These are phyloP conservation scores for Zaprionus vittiger DNA, from an alignment of 1,140 invertebrate genomes.

Conservation along the genomic window DNA sequence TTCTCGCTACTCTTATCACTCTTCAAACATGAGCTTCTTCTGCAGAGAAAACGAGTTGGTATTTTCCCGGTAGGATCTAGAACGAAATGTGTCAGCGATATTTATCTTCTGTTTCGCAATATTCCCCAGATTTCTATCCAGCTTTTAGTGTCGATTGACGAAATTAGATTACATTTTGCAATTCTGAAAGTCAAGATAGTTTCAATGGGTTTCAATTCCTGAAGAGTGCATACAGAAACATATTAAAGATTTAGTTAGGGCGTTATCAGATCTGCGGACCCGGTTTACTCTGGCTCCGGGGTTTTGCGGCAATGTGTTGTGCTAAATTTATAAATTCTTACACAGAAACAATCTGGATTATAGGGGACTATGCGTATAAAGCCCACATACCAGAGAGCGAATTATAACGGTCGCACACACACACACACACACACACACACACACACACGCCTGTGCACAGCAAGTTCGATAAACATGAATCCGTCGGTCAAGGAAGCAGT, in stretches of 20 bases:
- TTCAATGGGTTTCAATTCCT: neutral
- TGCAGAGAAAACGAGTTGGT: neutral
- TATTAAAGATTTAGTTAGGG: neutral
- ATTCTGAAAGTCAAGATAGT: neutral
- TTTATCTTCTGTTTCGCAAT: too few relatives aligned
- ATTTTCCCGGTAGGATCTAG: neutral
- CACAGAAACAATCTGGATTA: slow-evolving; percentile 3
- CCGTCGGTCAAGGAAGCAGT: slow-evolving; percentile 23
- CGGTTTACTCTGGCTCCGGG: neutral
- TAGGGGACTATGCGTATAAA: slow-evolving; percentile 18
- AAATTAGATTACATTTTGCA: neutral
- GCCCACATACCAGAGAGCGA: slow-evolving; percentile 16
- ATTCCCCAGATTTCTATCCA: too few relatives aligned
- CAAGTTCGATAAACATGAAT: slow-evolving; percentile 18
- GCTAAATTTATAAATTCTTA: slow-evolving; percentile 8
- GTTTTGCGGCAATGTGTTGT: neutral
- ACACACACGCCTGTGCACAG: neutral
- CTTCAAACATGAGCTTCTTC: neutral
- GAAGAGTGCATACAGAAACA: neutral
- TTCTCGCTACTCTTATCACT: neutral
- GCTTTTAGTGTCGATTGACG: neutral
- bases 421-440: slow-evolving; percentile 18
- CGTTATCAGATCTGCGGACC: slow-evolving; percentile 10
- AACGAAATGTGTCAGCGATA: neutral
- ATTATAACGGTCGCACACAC: slow-evolving; percentile 31